phyloP scores from a whole-genome alignment of 2,888 invertebrate species.

The Pristionchus japonicus region DNA sequence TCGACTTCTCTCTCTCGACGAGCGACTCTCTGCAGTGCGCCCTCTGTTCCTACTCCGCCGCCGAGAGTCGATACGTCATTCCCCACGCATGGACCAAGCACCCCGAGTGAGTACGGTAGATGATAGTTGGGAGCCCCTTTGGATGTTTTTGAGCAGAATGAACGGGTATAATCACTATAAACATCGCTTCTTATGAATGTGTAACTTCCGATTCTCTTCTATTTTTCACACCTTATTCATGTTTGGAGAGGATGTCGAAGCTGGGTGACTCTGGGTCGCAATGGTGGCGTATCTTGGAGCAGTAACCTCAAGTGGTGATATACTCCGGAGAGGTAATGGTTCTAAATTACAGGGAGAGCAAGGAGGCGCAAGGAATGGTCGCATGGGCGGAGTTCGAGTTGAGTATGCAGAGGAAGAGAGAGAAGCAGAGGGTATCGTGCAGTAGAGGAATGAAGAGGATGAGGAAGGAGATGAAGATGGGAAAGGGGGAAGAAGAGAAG shows the following conservation, averaged over 20 bases:
- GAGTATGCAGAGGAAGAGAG: conserved; percentile 41
- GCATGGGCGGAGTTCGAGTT: conserved; percentile 11
- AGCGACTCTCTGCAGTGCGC: not conserved
- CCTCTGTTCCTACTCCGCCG: conserved; percentile 32
- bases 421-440: conserved; percentile 1
- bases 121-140: not conserved
- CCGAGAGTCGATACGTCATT: conserved; percentile 11
- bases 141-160: no score
- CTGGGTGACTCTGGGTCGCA: not conserved
- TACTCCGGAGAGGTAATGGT: not conserved
- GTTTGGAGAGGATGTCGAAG: not conserved
- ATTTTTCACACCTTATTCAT: not conserved
- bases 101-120: not conserved
- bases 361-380: not conserved
- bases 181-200: no score
- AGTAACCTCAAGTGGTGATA: not conserved
- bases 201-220: not conserved
- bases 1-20: conserved; percentile 8
- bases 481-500: not conserved
- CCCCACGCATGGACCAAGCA: conserved; percentile 47
- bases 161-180: no score
- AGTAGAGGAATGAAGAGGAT: not conserved
- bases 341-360: not conserved
- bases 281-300: not conserved
- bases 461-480: not conserved